Percentiles rank a stretch among this genome's conserved stretches.
Evolutionary conservation across 2,797 vertebrate genomes (phyloP).

Genomic region (Enoplosus armatus): DNA sequence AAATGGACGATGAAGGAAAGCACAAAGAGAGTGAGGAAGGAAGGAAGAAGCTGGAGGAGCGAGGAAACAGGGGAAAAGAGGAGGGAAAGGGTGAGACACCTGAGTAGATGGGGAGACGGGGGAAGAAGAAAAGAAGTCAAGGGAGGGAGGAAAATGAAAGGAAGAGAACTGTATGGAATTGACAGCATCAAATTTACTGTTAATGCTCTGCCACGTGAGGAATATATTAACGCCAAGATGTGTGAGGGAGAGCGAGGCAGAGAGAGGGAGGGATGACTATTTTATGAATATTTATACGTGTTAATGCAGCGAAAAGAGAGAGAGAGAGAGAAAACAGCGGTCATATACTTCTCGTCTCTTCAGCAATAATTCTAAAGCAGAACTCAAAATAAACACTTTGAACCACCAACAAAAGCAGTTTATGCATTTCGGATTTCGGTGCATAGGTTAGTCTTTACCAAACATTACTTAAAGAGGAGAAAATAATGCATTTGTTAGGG

Average conservation of each 20-base stretch:
- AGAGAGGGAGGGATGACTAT: neutral
- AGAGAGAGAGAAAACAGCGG: neutral
- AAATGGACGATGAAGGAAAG: neutral
- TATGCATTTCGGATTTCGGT: too few relatives aligned
- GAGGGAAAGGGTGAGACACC: neutral
- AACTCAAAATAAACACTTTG: neutral
- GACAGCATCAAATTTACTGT: conserved; percentile 17
- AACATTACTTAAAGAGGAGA: too few relatives aligned
- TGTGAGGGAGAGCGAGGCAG: neutral
- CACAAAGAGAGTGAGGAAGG: neutral
- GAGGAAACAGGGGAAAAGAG: neutral
- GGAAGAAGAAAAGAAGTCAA: neutral
- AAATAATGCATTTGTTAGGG: neutral
- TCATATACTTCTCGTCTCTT: neutral
- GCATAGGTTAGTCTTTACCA: too few relatives aligned
- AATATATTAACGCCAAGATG: neutral
- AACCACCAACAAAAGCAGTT: neutral
- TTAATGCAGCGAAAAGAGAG: conserved; percentile 5
- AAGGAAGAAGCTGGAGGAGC: neutral
- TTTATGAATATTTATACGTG: conserved; percentile 15
- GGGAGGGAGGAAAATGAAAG: neutral
- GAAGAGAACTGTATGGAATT: neutral
- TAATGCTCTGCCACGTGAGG: conserved; percentile 13
- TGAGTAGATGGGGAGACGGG: neutral
- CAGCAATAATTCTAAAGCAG: neutral